Base-by-base conservation (phyloP, 1,140 invertebrate genomes). In the Ceratitis capitata region DNA sequence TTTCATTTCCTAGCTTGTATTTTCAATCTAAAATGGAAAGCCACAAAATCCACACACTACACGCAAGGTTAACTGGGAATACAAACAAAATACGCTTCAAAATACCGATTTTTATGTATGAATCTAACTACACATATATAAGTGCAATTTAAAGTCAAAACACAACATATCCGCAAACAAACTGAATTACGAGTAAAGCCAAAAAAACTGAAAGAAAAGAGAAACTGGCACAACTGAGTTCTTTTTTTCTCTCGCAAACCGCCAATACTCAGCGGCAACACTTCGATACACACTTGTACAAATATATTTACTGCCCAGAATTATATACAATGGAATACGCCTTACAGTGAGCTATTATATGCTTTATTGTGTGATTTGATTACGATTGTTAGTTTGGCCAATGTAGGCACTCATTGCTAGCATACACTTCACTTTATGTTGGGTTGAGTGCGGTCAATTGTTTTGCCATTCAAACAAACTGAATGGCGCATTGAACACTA, bases 301-400 rank as follows among this genome's bases (percentile, higher is more conserved):
- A 35, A 69, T 16, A 39, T 35, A 19, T 16, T n/a, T 9, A 2
- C n/a, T 61, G 19, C 56, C 9, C 29, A 29, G n/a, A 61, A 9
- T 6, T 32, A 26, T 53, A 19, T 53, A n/a, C n/a, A n/a, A n/a
- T n/a, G n/a, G n/a, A n/a, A 16, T 61, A 61, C 29, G 58, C 2
- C n/a, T 69, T 29, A 16, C 3, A 35, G 58, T 39, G 29, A 32
- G 29, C 23, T 5, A 69, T 39, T 4, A 0, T 16, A 39, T 82
- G 78, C 78, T 82, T 82, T 82, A 49, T 49, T 82, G 78, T 82
- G 42, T 82, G 78, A 83, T 83, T 83, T 35, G 47, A 23, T 83
- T 51, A 49, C 26, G 10, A 4, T 10, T 74, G 29, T 19, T 4
- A 4, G n/a, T n/a, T n/a, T 74, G 4, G 39, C 64, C 35, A 9